A percentile compares a stretch with the other conserved stretches of the same genome.
Conservation (phyloP, 1,140 invertebrate species). For the Meloidogyne hapla region DNA sequence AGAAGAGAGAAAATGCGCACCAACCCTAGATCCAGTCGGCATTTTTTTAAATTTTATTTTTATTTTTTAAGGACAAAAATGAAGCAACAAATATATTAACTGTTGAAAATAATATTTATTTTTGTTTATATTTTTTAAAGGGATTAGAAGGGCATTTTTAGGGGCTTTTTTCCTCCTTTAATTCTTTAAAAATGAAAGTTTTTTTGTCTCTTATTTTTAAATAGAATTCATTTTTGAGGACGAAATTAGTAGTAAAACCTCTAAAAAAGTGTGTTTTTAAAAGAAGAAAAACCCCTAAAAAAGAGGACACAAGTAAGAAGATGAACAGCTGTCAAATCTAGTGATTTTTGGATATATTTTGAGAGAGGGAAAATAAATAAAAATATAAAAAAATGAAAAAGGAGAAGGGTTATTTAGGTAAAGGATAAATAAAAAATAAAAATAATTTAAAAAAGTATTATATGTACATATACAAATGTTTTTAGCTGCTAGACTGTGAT, state of each 20-base stretch:
- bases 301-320: not conserved
- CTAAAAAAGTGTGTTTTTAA: not conserved
- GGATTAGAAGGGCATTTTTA: conserved; percentile 7
- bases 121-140: not conserved
- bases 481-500: too few species aligned
- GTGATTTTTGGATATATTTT: not conserved
- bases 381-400: not conserved
- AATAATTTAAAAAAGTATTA: not conserved
- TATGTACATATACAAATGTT: too few species aligned
- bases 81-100: conserved; percentile 5
- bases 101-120: conserved; percentile 5
- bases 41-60: conserved; percentile 35
- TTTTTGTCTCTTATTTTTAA: not conserved
- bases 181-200: not conserved
- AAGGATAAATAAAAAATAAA: not conserved
- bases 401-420: not conserved
- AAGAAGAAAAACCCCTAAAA: not conserved
- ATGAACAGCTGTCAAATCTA: not conserved
- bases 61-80: not conserved
- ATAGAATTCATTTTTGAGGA: conserved; percentile 1
- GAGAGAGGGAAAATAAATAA: not conserved
- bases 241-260: not conserved
- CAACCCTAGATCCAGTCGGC: conserved; percentile 59
- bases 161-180: too few species aligned
- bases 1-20: conserved; percentile 62